Evolutionary conservation across 2,113 vertebrate species (phyloP).

Genomic region (Seriola rivoliana): DNA sequence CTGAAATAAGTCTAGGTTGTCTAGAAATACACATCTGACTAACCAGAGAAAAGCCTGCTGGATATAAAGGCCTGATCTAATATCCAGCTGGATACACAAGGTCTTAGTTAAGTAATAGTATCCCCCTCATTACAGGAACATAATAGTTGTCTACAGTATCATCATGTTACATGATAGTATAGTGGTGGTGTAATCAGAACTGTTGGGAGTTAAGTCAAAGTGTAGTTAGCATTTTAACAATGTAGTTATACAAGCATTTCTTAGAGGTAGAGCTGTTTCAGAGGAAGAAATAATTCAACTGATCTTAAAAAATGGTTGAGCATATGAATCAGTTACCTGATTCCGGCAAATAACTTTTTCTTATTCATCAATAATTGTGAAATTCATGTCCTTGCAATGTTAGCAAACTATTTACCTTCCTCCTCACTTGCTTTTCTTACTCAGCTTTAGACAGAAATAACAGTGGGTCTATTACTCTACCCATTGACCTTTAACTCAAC

Average conservation of each 20-base stretch:
- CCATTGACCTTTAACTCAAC: neutral
- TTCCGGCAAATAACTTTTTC: neutral
- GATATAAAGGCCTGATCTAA: constrained; percentile 3
- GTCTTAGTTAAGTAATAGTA: constrained; percentile 66
- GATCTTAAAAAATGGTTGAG: neutral
- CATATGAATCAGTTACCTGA: neutral
- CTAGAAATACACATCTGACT: neutral
- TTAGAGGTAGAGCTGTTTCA: neutral
- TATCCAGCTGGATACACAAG: constrained; percentile 7
- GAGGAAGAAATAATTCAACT: neutral
- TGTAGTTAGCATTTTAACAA: neutral
- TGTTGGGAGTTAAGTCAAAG: constrained; percentile 31
- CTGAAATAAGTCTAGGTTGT: neutral
- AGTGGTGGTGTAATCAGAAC: constrained; percentile 32
- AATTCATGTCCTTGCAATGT: neutral
- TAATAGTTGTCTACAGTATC: constrained; percentile 44
- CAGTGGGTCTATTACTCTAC: neutral
- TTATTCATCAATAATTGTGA: neutral
- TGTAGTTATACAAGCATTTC: constrained; percentile 8
- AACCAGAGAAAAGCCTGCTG: neutral
- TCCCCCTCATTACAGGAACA: constrained; percentile 35
- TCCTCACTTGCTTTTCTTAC: neutral
- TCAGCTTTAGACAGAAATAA: neutral
- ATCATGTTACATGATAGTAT: constrained; percentile 46
- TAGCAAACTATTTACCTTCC: neutral